Percentiles rank a stretch among this genome's conserved stretches.
These are phyloP conservation scores for Chrysaora quinquecirrha DNA, from an alignment of 30 jellyfish, hydroid and myxozoan genomes.

Conservation along the genomic window DNA sequence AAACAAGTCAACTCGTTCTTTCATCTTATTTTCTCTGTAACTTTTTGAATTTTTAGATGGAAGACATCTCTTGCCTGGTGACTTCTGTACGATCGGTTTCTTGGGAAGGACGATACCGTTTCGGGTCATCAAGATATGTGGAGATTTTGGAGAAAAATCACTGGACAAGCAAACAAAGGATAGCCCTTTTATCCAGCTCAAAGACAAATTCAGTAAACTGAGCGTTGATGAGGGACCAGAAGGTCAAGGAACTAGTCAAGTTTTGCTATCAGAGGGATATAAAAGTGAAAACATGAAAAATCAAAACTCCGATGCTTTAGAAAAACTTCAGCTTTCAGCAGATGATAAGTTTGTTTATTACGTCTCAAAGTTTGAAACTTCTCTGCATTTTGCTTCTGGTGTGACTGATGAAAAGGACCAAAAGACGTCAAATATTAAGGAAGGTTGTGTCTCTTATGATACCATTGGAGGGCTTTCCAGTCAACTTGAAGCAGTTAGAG, in stretches of 20 bases:
- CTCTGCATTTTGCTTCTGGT: neutral
- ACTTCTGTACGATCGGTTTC: neutral
- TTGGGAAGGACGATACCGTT: neutral
- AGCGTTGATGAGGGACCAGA: neutral
- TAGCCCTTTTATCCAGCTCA: neutral
- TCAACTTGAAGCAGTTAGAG: constrained; percentile 13
- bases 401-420: neutral
- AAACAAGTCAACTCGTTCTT: neutral
- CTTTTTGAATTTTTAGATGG: too few relatives aligned
- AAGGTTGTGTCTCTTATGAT: neutral
- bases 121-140: neutral
- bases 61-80: constrained; percentile 15
- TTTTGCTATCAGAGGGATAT: neutral
- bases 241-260: neutral
- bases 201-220: neutral
- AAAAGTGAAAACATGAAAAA: neutral
- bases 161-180: neutral
- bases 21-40: too few relatives aligned
- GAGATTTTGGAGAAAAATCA: constrained; percentile 11
- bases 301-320: neutral
- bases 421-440: neutral
- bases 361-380: neutral
- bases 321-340: neutral
- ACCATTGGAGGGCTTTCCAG: constrained; percentile 42
- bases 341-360: neutral